phyloP scores from a whole-genome alignment of 1,140 invertebrate species.

The Nomia melanderi region DNA sequence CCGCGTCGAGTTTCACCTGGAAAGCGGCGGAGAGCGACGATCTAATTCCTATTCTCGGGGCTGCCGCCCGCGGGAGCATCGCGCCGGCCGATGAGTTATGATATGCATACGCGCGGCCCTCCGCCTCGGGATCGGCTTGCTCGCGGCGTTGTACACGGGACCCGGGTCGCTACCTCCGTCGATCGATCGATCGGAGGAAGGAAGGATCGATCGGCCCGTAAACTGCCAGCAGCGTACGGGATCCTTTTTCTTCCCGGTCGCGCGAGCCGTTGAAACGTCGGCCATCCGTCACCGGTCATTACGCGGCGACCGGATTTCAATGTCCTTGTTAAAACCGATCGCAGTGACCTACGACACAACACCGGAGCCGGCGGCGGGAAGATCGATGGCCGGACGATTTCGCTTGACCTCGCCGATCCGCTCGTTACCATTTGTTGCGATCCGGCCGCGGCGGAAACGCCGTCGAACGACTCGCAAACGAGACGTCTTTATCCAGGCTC shows the following conservation, averaged over 20 bases:
- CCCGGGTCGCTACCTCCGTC: not conserved
- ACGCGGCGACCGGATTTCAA: conserved; percentile 38
- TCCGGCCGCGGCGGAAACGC: not conserved
- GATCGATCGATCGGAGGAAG: conserved; percentile 15
- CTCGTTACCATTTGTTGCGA: conserved; percentile 26
- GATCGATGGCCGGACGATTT: conserved; percentile 27
- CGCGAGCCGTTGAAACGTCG: conserved; percentile 1
- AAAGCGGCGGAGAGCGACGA: conserved; percentile 21
- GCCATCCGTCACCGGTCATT: conserved; percentile 64
- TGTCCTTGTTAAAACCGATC: conserved; percentile 37
- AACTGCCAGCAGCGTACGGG: conserved; percentile 27
- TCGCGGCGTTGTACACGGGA: conserved; percentile 17
- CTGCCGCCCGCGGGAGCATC: conserved; percentile 26
- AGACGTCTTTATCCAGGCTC: conserved; percentile 20
- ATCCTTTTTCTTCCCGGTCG: conserved; percentile 26
- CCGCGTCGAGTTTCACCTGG: conserved; percentile 39
- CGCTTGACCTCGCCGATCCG: not conserved
- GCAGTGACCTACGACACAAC: conserved; percentile 38
- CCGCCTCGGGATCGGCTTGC: not conserved
- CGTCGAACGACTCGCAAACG: not conserved
- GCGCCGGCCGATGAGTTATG: conserved; percentile 45
- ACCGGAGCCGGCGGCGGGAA: conserved; percentile 7
- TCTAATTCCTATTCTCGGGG: conserved; percentile 39
- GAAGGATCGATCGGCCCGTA: conserved; percentile 2
- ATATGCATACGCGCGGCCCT: conserved; percentile 26